These are phyloP conservation scores for Otis tarda DNA, from an alignment of 2,113 vertebrate species.

Conservation along the genomic window DNA sequence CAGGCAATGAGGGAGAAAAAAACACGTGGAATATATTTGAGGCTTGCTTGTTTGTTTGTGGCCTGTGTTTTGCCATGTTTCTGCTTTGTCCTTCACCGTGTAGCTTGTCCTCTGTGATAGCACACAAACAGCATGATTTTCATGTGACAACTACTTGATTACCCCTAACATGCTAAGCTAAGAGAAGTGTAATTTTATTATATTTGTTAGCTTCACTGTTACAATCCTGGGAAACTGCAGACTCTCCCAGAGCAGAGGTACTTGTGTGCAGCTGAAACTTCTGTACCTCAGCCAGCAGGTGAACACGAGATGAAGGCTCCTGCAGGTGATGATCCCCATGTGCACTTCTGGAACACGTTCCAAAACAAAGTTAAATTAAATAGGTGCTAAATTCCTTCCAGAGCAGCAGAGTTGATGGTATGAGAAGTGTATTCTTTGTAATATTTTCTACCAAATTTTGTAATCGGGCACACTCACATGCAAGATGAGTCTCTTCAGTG, in stretches of 20 bases:
- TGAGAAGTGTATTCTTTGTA: not conserved
- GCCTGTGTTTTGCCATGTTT: not conserved
- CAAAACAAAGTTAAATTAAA: not conserved
- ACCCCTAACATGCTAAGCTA: not conserved
- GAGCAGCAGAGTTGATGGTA: not conserved
- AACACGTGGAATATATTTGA: not conserved
- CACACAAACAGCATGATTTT: not conserved
- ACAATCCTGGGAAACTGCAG: not conserved
- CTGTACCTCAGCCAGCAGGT: slow-evolving; percentile 61
- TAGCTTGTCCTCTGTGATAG: not conserved
- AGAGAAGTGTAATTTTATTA: not conserved
- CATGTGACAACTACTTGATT: not conserved
- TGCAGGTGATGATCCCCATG: not conserved
- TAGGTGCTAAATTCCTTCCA: not conserved
- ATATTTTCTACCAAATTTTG: not conserved
- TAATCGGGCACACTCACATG: not conserved
- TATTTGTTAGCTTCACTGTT: not conserved
- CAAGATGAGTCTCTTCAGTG: not conserved
- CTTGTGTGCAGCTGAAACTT: not conserved
- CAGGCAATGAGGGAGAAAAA: not conserved
- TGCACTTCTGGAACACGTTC: not conserved
- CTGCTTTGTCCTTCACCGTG: not conserved
- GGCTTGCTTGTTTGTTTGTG: not conserved
- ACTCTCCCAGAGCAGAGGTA: not conserved
- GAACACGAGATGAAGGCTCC: slow-evolving; percentile 32